Base-by-base conservation (phyloP, 2,113 vertebrate genomes). In the Myrmecophaga tridactyla region DNA sequence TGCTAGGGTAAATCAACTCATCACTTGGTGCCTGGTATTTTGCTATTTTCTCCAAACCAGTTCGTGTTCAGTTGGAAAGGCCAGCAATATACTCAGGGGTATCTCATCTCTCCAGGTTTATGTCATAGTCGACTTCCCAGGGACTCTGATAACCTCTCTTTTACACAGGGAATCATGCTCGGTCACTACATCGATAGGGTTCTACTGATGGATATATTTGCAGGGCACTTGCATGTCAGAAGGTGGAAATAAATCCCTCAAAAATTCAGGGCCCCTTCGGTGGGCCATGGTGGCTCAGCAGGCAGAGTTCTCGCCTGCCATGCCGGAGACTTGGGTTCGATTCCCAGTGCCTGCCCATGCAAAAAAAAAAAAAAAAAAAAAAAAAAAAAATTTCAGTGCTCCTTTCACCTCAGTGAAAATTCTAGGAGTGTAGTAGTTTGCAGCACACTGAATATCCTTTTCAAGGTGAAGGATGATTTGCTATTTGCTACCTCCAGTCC, bases 11-110 rank as follows among this genome's bases (percentile, higher is more conserved):
- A 3, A 27, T 13, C 9, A 1, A 1, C 31, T 3, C 25, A 0
- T 25, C 3, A 0, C 53, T 10, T 6, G n/a, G 29, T 15, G 4
- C 13, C 43, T 7, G 56, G 39, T 8, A 1, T 0, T 17, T 1
- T 1, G 31, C 25, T 2, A 2, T 7, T 4, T 29, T 41, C 31
- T 14, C 27, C 31, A 6, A 25, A 41, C 20, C 21, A 17, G 39
- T 39, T 34, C 80, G 34, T 25, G 58, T 43, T 65, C 67, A 1
- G 34, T 3, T 27, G 76, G 29, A 72, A 9, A 88, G 63, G 70
- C 34, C 63, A 18, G 70, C 20, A 5, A 3, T 1, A 3, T 21
- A 0, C 43, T 14, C 2, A 0, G 34, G 31, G 78, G 36, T 6
- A 0, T 14, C 0, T 4, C 51, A 1, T 0, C 56, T 25, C 23